Conservation (phyloP, 2,113 vertebrate genomes). For the Camelus bactrianus region DNA sequence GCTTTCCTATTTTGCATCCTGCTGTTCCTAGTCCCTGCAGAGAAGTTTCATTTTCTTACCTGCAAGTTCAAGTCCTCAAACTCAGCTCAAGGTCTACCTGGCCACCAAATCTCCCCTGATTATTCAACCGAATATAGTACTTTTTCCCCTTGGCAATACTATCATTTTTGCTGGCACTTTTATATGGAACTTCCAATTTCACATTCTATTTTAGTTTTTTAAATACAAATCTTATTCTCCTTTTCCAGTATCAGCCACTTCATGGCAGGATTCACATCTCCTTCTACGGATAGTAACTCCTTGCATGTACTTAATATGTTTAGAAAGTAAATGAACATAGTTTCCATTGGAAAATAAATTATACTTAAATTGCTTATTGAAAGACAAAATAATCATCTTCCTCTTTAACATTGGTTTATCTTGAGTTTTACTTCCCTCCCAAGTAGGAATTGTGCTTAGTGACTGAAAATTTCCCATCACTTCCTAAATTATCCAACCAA, state of each 20-base stretch:
- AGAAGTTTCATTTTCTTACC: neutral
- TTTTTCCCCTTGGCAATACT: neutral
- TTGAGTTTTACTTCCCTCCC: neutral
- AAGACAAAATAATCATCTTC: neutral
- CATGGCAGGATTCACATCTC: neutral
- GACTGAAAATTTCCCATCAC: neutral
- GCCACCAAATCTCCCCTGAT: neutral
- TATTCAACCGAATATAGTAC: neutral
- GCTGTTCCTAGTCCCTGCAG: neutral
- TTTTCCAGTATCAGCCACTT: neutral
- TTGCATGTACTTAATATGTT: neutral
- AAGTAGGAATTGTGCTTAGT: neutral
- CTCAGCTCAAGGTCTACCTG: neutral
- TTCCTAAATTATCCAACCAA: slow-evolving; percentile 21
- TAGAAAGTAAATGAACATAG: neutral
- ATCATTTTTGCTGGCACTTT: neutral
- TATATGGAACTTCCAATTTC: neutral
- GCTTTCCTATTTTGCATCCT: neutral
- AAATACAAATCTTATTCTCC: neutral
- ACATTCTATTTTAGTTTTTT: neutral
- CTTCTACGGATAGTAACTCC: neutral
- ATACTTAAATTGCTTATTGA: slow-evolving; percentile 9
- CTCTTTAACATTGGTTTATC: neutral
- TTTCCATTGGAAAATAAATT: slow-evolving; percentile 19
- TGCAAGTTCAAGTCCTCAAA: neutral